These are phyloP conservation scores for Drosophila barbarae DNA, from an alignment of 2,888 invertebrate genomes.

Conservation along the genomic window DNA sequence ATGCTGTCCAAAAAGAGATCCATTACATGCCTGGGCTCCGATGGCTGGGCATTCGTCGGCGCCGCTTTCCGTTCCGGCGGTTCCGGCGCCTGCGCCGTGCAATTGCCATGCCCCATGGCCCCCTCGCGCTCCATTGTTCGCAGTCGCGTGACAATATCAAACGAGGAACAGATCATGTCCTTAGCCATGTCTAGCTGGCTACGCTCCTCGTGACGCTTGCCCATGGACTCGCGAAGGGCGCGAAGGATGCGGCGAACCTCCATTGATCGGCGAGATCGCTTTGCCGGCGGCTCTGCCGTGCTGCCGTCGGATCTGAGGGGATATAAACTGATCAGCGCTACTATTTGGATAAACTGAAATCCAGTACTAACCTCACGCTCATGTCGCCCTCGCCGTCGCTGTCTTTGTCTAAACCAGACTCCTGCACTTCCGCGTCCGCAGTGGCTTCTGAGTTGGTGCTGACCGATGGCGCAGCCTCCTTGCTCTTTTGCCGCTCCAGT, in stretches of 20 bases:
- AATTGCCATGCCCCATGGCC: not conserved
- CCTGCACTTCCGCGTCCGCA: conserved; percentile 1
- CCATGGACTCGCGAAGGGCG: conserved; percentile 47
- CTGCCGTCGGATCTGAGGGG: conserved; percentile 55
- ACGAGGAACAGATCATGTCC: conserved; percentile 65
- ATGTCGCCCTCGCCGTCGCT: conserved; percentile 49
- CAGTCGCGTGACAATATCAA: conserved; percentile 62
- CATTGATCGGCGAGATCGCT: conserved; percentile 50
- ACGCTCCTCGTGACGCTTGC: conserved; percentile 50
- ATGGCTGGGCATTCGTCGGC: not conserved
- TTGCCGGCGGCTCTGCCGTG: conserved; percentile 44
- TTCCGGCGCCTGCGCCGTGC: conserved; percentile 6
- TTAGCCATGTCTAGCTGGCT: conserved; percentile 63
- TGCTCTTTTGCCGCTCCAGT: conserved; percentile 7
- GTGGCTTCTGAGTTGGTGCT: not conserved
- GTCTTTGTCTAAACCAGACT: conserved; percentile 37
- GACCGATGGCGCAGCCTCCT: conserved; percentile 8
- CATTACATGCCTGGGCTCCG: conserved; percentile 53
- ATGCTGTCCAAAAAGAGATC: conserved; percentile 76
- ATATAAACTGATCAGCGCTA: not conserved
- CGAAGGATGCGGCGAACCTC: conserved; percentile 53
- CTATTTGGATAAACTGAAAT: not conserved
- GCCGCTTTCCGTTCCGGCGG: not conserved
- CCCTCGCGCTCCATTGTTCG: conserved; percentile 47
- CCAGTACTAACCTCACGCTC: conserved; percentile 57